These are phyloP conservation scores for Sycophaga agraensis DNA, from an alignment of 1,140 invertebrate species.

Conservation along the genomic window DNA sequence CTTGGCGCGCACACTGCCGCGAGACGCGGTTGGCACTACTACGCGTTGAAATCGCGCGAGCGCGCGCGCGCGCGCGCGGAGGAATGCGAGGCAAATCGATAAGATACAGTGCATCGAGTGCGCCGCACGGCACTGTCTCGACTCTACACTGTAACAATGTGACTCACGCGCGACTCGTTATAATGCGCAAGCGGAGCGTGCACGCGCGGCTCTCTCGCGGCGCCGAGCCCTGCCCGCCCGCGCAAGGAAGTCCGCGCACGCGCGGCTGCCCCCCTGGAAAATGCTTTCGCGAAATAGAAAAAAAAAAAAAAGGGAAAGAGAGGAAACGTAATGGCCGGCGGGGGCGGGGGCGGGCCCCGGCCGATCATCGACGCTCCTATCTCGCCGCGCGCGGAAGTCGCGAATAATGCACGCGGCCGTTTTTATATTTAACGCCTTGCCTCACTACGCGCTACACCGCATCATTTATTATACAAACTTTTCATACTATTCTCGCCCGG, in stretches of 20 bases:
- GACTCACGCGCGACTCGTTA: constrained; percentile 13
- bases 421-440: constrained; percentile 5
- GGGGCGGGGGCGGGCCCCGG: too few species aligned
- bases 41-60: constrained; percentile 3
- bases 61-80: too few species aligned
- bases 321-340: too few species aligned
- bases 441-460: background rate
- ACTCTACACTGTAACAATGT: constrained; percentile 26
- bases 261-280: constrained; percentile 8
- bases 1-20: too few species aligned
- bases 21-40: too few species aligned
- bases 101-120: constrained; percentile 6
- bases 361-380: constrained; percentile 7
- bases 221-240: too few species aligned
- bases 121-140: background rate
- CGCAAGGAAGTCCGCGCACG: constrained; percentile 10
- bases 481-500: too few species aligned
- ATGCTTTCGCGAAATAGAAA: constrained; percentile 17
- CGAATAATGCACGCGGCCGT: constrained; percentile 1
- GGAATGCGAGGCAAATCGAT: constrained; percentile 24
- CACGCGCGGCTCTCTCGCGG: background rate
- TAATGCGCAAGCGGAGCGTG: constrained; percentile 1
- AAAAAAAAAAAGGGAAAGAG: background rate
- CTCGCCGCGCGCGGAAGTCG: background rate
- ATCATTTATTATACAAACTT: too few species aligned